Conservation (phyloP, 1,140 invertebrate genomes). For the Druon quercuslanigerum region DNA sequence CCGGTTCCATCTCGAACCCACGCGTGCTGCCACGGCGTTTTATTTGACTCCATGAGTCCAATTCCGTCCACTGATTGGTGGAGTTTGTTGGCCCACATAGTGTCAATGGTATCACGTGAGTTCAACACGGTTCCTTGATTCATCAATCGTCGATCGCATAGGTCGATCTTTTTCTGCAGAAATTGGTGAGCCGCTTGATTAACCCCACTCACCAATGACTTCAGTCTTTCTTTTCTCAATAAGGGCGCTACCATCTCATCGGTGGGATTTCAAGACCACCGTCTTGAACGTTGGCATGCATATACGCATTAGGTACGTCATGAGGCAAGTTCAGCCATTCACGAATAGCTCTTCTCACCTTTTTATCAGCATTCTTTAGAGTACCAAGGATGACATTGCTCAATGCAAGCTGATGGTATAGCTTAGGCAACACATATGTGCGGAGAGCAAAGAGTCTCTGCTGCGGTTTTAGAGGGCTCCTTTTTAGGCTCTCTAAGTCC, state of each 20-base stretch:
- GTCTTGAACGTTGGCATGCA: constrained; percentile 32
- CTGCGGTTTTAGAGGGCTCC: constrained; percentile 42
- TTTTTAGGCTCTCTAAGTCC: constrained; percentile 19
- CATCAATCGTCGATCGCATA: not conserved
- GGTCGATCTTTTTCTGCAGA: constrained; percentile 1
- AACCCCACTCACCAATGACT: not conserved
- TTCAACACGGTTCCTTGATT: constrained; percentile 12
- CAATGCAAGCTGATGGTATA: constrained; percentile 20
- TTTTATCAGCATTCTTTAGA: not conserved
- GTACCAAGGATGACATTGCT: constrained; percentile 2
- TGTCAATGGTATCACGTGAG: not conserved
- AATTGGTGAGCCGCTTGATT: constrained; percentile 23
- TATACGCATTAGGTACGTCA: constrained; percentile 34
- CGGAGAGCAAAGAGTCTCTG: constrained; percentile 37
- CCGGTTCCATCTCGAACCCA: constrained; percentile 4
- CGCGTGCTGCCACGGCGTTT: not conserved
- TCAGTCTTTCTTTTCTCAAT: not conserved
- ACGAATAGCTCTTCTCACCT: not conserved
- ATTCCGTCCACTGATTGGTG: constrained; percentile 30
- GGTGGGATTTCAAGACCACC: constrained; percentile 35
- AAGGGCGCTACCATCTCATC: constrained; percentile 1
- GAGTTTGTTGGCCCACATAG: not conserved
- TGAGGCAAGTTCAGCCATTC: not conserved
- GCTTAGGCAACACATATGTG: not conserved
- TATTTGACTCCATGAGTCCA: not conserved